Conservation (phyloP, 2,888 invertebrate genomes). For the Coleophora flavipennella region DNA sequence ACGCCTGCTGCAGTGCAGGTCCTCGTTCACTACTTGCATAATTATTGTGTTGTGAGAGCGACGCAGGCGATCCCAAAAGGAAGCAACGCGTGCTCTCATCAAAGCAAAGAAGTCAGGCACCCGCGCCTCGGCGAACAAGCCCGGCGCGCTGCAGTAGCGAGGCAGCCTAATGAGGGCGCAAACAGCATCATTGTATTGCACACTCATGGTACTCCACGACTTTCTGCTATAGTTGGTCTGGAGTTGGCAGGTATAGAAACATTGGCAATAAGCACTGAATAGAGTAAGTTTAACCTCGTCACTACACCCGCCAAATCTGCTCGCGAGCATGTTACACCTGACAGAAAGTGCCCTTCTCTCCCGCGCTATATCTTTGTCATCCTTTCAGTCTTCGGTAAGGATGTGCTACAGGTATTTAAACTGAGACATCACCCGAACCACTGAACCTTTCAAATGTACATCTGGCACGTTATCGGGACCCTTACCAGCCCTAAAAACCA, state of each 20-base stretch:
- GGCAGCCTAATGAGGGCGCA: background rate
- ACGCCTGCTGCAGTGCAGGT: no score
- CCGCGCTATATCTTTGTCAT: background rate
- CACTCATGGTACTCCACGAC: background rate
- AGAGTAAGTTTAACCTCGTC: background rate
- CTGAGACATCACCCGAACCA: background rate
- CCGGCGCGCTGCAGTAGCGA: no score
- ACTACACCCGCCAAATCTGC: background rate
- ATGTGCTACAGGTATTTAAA: constrained; percentile 1
- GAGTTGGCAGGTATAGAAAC: background rate
- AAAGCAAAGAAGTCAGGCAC: no score
- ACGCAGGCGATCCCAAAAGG: no score
- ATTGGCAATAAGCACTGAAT: background rate
- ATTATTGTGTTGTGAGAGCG: no score
- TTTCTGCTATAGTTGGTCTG: background rate
- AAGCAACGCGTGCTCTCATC: no score
- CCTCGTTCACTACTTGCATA: no score
- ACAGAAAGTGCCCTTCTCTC: background rate
- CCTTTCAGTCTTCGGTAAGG: background rate
- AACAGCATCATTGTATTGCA: background rate
- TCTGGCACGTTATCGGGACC: constrained; percentile 1
- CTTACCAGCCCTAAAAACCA: constrained; percentile 1
- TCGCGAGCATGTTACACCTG: background rate
- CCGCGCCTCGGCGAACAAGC: no score
- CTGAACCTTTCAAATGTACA: background rate